These are phyloP conservation scores for Panurus biarmicus DNA, from an alignment of 2,113 vertebrate genomes.

Conservation along the genomic window DNA sequence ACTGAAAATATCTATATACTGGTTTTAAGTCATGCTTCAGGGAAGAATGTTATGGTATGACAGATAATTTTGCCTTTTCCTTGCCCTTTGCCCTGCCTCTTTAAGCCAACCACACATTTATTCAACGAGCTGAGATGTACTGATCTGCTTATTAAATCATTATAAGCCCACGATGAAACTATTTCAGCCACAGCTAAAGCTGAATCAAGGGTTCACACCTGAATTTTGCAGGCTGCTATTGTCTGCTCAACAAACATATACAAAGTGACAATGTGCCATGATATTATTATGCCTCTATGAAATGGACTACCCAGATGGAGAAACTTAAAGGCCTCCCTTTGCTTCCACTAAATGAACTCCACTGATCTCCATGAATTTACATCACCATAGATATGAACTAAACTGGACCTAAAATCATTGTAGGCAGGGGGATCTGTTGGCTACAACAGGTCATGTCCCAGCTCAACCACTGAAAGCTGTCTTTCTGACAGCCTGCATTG, in stretches of 20 bases:
- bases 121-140: not conserved
- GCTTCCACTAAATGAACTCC: not conserved
- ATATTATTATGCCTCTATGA: not conserved
- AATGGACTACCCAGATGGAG: not conserved
- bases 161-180: not conserved
- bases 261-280: not conserved
- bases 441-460: not conserved
- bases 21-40: not conserved
- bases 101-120: not conserved
- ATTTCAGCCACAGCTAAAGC: not conserved
- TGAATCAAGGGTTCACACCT: not conserved
- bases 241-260: not conserved
- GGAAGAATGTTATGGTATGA: not conserved
- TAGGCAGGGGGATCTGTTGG: not conserved
- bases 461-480: not conserved
- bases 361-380: not conserved
- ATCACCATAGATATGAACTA: not conserved
- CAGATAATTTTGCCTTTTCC: not conserved
- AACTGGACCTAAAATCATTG: not conserved
- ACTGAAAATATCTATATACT: not conserved
- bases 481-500: not conserved
- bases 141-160: not conserved
- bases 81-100: not conserved
- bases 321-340: not conserved
- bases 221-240: conserved; percentile 17